These are phyloP conservation scores for Fregata magnificens DNA, from an alignment of 2,113 vertebrate genomes.

Conservation along the genomic window DNA sequence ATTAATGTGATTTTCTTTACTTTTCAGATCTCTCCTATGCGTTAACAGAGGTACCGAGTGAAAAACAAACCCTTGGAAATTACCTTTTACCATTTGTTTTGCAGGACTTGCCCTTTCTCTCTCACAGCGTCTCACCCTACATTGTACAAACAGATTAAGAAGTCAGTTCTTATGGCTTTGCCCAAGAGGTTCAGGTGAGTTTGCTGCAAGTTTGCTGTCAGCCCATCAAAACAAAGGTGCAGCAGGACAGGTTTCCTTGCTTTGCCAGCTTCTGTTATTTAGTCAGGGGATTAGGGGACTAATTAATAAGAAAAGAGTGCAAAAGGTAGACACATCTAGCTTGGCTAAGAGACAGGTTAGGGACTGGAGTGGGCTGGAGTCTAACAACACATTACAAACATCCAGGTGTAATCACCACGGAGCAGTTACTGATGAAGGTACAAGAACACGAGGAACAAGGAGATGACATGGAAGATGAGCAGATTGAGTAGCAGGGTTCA, in stretches of 20 bases:
- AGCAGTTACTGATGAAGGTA: neutral
- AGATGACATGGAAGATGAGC: neutral
- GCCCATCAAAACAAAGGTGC: neutral
- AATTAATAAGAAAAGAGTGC: neutral
- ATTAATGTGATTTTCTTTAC: neutral
- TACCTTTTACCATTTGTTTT: neutral
- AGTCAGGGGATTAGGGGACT: neutral
- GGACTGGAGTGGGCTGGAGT: accelerated
- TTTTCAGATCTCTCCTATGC: neutral
- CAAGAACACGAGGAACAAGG: neutral
- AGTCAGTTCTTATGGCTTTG: neutral
- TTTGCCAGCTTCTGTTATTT: neutral
- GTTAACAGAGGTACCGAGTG: neutral
- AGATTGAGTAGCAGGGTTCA: neutral
- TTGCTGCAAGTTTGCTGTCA: neutral
- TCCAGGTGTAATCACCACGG: neutral
- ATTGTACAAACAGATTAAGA: neutral
- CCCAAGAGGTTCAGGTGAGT: neutral
- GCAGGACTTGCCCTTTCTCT: neutral
- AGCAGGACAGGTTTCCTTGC: neutral
- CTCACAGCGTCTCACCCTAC: neutral
- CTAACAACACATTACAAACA: accelerated
- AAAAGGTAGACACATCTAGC: neutral
- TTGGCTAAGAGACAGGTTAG: neutral
- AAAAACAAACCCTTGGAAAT: neutral